These are phyloP conservation scores for Ceramica pisi DNA, from an alignment of 2,888 invertebrate genomes.

Conservation along the genomic window DNA sequence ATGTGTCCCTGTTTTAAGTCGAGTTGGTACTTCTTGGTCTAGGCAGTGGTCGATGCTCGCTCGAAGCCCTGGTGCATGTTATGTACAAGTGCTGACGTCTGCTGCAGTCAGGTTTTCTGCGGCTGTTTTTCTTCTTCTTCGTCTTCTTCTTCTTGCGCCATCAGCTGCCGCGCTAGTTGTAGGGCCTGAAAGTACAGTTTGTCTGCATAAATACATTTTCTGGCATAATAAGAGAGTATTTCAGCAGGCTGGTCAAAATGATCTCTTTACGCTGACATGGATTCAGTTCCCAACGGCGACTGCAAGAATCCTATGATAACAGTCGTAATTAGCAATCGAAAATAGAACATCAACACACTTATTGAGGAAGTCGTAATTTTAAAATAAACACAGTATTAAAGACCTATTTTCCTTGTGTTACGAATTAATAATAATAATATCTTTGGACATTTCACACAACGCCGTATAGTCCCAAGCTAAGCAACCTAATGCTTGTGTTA, in stretches of 20 bases:
- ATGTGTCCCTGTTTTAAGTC: conserved; percentile 34
- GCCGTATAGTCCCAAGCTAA: too few relatives aligned
- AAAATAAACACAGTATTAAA: conserved; percentile 2
- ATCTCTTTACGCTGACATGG: background rate
- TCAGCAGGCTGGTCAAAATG: background rate
- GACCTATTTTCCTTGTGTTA: conserved; percentile 34
- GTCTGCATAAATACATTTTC: conserved; percentile 1
- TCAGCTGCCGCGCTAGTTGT: conserved; percentile 96
- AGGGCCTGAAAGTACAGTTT: conserved; percentile 93
- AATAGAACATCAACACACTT: background rate
- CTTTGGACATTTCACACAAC: too few relatives aligned
- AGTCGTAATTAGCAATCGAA: background rate
- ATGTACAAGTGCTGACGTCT: conserved; percentile 63
- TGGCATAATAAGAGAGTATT: background rate
- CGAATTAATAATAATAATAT: too few relatives aligned
- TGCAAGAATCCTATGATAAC: background rate
- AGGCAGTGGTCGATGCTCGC: conserved; percentile 55
- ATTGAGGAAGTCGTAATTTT: background rate
- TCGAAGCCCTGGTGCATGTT: conserved; percentile 66
- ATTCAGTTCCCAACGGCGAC: background rate
- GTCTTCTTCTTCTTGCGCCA: conserved; percentile 97
- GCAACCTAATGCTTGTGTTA: too few relatives aligned
- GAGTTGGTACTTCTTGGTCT: conserved; percentile 38
- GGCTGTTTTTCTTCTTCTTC: conserved; percentile 86
- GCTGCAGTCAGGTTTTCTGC: conserved; percentile 80